A percentile compares a stretch with the other conserved stretches of the same genome.
Evolutionary conservation across 2,113 vertebrate genomes (phyloP).

Genomic region (Myotis yumanensis): DNA sequence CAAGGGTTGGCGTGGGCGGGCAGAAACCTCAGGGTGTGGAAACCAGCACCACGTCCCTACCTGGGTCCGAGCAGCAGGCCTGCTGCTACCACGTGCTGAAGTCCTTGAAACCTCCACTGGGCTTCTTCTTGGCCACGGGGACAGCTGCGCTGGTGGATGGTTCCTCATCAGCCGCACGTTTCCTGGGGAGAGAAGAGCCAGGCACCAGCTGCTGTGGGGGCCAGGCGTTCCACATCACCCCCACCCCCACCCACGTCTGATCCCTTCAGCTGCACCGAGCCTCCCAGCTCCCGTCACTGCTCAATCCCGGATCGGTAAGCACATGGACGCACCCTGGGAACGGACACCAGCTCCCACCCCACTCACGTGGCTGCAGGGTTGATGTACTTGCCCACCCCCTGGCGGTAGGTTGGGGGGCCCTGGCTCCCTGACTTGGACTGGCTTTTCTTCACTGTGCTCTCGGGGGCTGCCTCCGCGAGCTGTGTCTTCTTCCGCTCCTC

Average conservation of each 20-base stretch:
- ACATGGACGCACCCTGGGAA: neutral
- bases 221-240: neutral
- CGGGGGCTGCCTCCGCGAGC: conserved; percentile 86
- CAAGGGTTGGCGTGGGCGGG: neutral
- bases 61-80: neutral
- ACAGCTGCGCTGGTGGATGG: conserved; percentile 88
- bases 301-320: accelerated
- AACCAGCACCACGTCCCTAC: accelerated
- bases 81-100: conserved; percentile 97
- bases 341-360: neutral
- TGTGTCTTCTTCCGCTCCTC: conserved; percentile 90
- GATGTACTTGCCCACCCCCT: conserved; percentile 97
- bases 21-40: accelerated
- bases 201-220: neutral
- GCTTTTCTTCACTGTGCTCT: conserved; percentile 77
- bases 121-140: conserved; percentile 89
- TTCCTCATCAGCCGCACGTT: conserved; percentile 85
- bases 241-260: accelerated
- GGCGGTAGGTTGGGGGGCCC: conserved; percentile 90
- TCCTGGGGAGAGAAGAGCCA: conserved; percentile 83
- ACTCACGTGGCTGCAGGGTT: conserved; percentile 91
- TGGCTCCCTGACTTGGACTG: conserved; percentile 83
- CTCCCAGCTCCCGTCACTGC: neutral
- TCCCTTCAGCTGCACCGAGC: neutral
- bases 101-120: conserved; percentile 89